These are phyloP conservation scores for Xestia c-nigrum DNA, from an alignment of 2,888 invertebrate genomes.

Conservation along the genomic window DNA sequence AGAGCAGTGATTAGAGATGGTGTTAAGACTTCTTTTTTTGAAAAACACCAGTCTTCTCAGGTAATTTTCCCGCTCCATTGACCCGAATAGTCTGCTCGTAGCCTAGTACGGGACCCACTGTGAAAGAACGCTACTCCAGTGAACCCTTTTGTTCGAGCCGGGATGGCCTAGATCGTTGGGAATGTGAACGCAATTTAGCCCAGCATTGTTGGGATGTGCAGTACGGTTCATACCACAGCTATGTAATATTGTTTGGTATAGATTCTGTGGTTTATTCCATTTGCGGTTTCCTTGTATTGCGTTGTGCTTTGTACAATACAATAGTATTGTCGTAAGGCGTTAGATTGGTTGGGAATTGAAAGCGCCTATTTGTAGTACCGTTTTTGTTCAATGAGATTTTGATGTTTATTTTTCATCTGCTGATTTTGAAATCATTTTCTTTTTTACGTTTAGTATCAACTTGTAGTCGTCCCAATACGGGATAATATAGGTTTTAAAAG, in stretches of 20 bases:
- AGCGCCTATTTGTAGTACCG: not conserved
- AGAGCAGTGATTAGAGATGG: slow-evolving; percentile 40
- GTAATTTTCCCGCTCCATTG: slow-evolving; percentile 84
- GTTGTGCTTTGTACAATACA: slow-evolving; percentile 53
- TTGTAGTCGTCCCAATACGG: not conserved
- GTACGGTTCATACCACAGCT: slow-evolving; percentile 66
- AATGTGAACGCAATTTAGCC: slow-evolving; percentile 88
- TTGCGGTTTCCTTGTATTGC: slow-evolving; percentile 60
- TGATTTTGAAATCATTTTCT: not conserved
- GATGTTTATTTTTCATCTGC: not conserved
- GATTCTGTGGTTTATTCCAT: slow-evolving; percentile 65
- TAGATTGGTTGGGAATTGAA: slow-evolving; percentile 46
- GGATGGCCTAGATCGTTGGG: slow-evolving; percentile 84
- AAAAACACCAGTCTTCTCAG: slow-evolving; percentile 68
- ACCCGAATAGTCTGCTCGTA: slow-evolving; percentile 83
- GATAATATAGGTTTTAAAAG: not conserved
- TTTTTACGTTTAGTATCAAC: not conserved
- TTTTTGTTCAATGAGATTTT: not conserved
- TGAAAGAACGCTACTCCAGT: slow-evolving; percentile 83
- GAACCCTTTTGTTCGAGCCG: slow-evolving; percentile 82
- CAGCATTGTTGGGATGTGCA: slow-evolving; percentile 84
- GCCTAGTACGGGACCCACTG: slow-evolving; percentile 79
- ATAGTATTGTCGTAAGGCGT: slow-evolving; percentile 54
- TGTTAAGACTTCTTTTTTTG: slow-evolving; percentile 34
- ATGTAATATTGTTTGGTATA: slow-evolving; percentile 68